These are phyloP conservation scores for Neoascia interrupta DNA, from an alignment of 2,888 invertebrate species.

Conservation along the genomic window DNA sequence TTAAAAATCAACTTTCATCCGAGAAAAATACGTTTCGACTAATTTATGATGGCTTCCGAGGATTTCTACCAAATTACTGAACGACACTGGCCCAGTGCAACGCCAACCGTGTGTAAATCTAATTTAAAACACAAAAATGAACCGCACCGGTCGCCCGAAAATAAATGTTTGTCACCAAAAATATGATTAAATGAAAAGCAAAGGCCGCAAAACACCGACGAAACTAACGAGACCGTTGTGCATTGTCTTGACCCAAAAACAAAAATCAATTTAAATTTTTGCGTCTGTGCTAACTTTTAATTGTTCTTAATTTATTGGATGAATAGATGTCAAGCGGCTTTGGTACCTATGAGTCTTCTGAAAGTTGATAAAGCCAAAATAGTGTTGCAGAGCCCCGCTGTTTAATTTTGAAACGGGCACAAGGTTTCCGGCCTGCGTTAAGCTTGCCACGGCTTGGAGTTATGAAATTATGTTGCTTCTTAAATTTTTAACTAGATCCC, in stretches of 20 bases:
- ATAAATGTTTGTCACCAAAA: constrained; percentile 40
- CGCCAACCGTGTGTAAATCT: constrained; percentile 50
- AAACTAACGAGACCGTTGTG: constrained; percentile 20
- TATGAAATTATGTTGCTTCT: too few species aligned
- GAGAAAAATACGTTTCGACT: constrained; percentile 52
- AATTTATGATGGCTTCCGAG: constrained; percentile 54
- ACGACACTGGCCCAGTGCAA: constrained; percentile 26
- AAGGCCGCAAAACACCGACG: background rate
- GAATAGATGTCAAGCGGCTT: background rate
- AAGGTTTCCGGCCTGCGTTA: too few species aligned
- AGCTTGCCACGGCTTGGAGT: too few species aligned
- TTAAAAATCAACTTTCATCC: constrained; percentile 67
- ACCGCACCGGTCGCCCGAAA: constrained; percentile 32
- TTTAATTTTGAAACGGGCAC: too few species aligned
- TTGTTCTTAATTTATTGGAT: constrained; percentile 13
- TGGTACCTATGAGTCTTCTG: background rate
- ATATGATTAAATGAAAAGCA: too few species aligned
- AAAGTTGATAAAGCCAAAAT: background rate
- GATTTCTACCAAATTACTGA: constrained; percentile 47
- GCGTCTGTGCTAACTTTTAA: too few species aligned
- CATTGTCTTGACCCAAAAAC: constrained; percentile 40
- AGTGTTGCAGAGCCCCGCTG: too few species aligned
- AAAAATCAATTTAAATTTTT: constrained; percentile 11
- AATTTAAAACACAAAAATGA: constrained; percentile 34
- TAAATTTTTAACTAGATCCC: too few species aligned